Percentiles rank a stretch among this genome's conserved stretches.
Conservation (phyloP, 2,797 vertebrate genomes). For the Cichlasoma orientale region DNA sequence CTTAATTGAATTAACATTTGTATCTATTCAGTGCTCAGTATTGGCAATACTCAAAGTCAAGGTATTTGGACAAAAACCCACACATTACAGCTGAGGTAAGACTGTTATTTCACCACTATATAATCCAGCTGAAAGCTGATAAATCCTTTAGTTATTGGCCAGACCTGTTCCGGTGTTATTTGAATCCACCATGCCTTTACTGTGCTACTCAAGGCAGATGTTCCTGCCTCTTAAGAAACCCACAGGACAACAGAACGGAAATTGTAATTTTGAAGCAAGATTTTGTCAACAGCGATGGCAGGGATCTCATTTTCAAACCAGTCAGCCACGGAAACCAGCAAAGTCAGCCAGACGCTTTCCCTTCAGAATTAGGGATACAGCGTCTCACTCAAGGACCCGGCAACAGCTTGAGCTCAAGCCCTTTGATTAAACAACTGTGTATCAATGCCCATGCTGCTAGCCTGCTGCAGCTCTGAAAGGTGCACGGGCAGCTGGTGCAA, state of each 20-base stretch:
- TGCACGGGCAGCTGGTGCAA: not conserved
- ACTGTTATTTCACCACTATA: not conserved
- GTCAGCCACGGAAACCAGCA: constrained; percentile 31
- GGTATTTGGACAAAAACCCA: not conserved
- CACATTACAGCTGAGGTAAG: not conserved
- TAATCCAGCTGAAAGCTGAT: not conserved
- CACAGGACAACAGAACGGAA: constrained; percentile 11
- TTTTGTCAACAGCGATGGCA: constrained; percentile 25
- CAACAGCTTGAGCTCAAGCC: constrained; percentile 24
- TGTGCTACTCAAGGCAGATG: constrained; percentile 6
- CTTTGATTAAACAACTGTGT: constrained; percentile 46
- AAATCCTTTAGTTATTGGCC: not conserved
- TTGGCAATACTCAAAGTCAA: not conserved
- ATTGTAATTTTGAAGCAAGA: constrained; percentile 23
- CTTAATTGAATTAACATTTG: not conserved
- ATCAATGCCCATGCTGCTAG: constrained; percentile 4
- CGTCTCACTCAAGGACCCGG: constrained; percentile 27
- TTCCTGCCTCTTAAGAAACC: constrained; percentile 23
- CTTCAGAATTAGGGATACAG: constrained; percentile 34
- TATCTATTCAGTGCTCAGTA: not conserved
- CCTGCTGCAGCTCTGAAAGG: constrained; percentile 20
- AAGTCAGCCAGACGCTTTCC: constrained; percentile 33
- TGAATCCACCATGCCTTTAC: not conserved
- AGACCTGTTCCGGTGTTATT: not conserved
- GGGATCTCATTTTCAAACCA: constrained; percentile 53